phyloP scores from a whole-genome alignment of 2,888 invertebrate species.

The Myopa testacea region DNA sequence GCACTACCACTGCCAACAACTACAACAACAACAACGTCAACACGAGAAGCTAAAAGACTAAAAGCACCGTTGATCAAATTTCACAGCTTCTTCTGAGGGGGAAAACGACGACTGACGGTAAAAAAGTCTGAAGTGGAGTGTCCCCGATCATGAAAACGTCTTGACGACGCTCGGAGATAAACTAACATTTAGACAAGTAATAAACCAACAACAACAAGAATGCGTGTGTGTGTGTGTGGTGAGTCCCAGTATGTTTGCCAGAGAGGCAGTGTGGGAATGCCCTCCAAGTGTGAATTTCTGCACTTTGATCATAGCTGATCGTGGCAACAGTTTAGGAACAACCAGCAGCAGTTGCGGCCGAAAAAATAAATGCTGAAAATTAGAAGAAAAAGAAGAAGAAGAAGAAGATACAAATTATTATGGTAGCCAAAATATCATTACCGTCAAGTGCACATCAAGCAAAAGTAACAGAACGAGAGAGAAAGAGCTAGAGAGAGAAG shows the following conservation, averaged over 20 bases:
- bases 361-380: neutral
- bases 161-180: conserved; percentile 13
- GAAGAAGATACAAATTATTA: neutral
- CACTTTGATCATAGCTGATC: conserved; percentile 30
- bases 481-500: neutral
- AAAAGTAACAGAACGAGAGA: neutral
- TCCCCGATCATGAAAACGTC: conserved; percentile 16
- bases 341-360: neutral
- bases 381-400: neutral
- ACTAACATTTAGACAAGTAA: conserved; percentile 13
- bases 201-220: neutral
- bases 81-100: neutral
- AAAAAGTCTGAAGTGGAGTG: neutral
- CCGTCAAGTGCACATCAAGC: neutral
- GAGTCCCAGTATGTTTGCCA: neutral
- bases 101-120: neutral
- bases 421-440: conserved; percentile 33
- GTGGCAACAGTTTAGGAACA: neutral
- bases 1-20: neutral
- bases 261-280: conserved; percentile 21
- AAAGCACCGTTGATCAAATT: neutral
- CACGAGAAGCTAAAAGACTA: neutral
- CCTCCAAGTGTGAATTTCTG: conserved; percentile 31
- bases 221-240: neutral
- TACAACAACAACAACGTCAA: neutral